phyloP scores from a whole-genome alignment of 2,797 vertebrate genomes.

The Sphaeramia orbicularis region DNA sequence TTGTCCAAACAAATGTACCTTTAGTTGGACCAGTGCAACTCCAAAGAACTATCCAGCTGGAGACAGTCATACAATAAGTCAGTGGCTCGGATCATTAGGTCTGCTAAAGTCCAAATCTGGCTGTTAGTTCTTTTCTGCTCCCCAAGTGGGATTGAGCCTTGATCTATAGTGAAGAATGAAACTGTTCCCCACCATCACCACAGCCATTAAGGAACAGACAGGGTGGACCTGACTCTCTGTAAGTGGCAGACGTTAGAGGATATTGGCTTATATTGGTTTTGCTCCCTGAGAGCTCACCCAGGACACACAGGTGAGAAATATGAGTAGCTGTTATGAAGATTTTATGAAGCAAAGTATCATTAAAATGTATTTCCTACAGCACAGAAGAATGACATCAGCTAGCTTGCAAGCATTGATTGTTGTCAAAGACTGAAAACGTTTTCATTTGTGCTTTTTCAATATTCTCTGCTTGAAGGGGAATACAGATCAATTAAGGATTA shows the following conservation, averaged over 20 bases:
- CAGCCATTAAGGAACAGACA: conserved; percentile 51
- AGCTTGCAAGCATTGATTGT: conserved; percentile 45
- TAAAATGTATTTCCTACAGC: background rate
- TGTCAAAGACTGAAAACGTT: conserved; percentile 31
- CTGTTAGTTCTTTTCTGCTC: conserved; percentile 51
- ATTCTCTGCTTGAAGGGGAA: conserved; percentile 45
- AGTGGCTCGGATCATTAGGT: conserved; percentile 46
- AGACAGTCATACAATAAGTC: conserved; percentile 16
- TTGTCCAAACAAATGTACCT: too few species aligned
- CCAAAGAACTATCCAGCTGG: too few species aligned
- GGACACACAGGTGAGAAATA: conserved; percentile 5
- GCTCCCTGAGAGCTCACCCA: conserved; percentile 12
- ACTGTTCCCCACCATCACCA: conserved; percentile 31
- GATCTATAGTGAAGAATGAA: conserved; percentile 62
- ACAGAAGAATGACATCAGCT: conserved; percentile 22
- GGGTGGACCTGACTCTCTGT: conserved; percentile 19
- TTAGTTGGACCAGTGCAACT: too few species aligned
- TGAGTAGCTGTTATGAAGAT: background rate
- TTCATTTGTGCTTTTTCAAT: conserved; percentile 38
- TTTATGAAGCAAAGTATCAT: background rate
- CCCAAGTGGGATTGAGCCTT: conserved; percentile 27
- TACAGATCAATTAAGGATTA: conserved; percentile 43
- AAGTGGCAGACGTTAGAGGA: conserved; percentile 19
- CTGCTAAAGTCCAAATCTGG: conserved; percentile 43
- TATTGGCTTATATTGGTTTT: conserved; percentile 33